Conservation (phyloP, 2,888 invertebrate species). For the Lasioglossum vierecki region DNA sequence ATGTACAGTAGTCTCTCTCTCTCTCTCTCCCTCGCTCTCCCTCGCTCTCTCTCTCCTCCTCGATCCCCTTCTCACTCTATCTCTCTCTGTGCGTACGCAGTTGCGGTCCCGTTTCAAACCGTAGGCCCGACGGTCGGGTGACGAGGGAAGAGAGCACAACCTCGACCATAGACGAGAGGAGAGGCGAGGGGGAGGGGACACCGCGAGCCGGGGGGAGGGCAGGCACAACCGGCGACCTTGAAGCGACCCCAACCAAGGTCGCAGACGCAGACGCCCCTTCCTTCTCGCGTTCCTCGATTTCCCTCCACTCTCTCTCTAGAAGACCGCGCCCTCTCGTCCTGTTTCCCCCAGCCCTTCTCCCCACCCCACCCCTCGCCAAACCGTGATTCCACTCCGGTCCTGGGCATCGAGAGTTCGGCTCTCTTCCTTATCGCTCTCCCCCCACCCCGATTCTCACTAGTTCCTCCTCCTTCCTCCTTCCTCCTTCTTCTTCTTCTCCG, state of each 20-base stretch:
- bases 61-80: not conserved
- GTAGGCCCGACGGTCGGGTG: constrained; percentile 52
- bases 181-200: constrained; percentile 43
- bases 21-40: not conserved
- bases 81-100: constrained; percentile 51
- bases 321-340: constrained; percentile 51
- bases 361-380: constrained; percentile 16
- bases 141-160: constrained; percentile 60
- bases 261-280: constrained; percentile 65
- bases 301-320: constrained; percentile 45
- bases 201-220: constrained; percentile 22
- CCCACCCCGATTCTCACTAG: not conserved
- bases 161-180: constrained; percentile 58
- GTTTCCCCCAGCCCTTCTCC: constrained; percentile 8
- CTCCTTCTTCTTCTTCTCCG: not conserved
- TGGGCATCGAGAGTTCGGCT: constrained; percentile 33
- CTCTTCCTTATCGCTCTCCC: constrained; percentile 44
- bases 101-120: constrained; percentile 61
- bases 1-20: not conserved
- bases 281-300: constrained; percentile 56
- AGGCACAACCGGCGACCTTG: constrained; percentile 61
- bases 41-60: not conserved
- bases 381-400: constrained; percentile 18
- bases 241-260: constrained; percentile 70
- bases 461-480: not conserved